Base-by-base conservation (phyloP, 2,888 invertebrate species). In the Blastobasis adustella region DNA sequence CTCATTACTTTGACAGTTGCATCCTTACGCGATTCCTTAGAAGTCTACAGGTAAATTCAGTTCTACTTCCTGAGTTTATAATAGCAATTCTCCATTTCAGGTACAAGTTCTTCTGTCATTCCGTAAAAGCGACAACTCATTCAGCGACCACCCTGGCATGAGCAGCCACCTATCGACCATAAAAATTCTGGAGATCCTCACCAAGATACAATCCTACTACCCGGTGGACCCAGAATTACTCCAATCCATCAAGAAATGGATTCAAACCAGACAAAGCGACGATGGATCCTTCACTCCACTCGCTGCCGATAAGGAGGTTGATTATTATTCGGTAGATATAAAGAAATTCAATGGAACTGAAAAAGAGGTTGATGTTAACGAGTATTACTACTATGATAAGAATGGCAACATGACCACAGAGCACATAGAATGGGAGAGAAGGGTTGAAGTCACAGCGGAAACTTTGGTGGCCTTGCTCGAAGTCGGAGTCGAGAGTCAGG, bases 111-210 rank as follows among this genome's bases (percentile, higher is more conserved):
- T 92, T 5, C 73, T 92, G 1, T 90, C 91, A 0, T 92, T 91
- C 73, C 85, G 91, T 6, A 92, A 91, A 68, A 85, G 76, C n/a
- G 92, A 92, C 68, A 91, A 91, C 59, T 92, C 92, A 0, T 92
- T 92, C 69, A 92, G 92, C 52, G 92, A 92, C 53, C 92, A 92
- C 56, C 91, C 90, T 55, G 90, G 90, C 61, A 83, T 92, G 66
- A 90, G 90, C 53, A 92, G 92, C 59, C 91, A 91, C 58, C 73
- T 90, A 54, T 89, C 90, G 0, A 92, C 92, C 0, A 89, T 92
- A 4, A 86, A 89, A 60, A 90, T 90, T 10, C 68, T 92, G 6
- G 91, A 92, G 66, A 90, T 91, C 4, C 73, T 92, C 0, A 82
- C 90, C 4, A 90, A 90, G 69, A 90, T 91, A 36, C 92, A 92